Conservation (phyloP, 2,113 vertebrate species). For the Pampusana beccarii region DNA sequence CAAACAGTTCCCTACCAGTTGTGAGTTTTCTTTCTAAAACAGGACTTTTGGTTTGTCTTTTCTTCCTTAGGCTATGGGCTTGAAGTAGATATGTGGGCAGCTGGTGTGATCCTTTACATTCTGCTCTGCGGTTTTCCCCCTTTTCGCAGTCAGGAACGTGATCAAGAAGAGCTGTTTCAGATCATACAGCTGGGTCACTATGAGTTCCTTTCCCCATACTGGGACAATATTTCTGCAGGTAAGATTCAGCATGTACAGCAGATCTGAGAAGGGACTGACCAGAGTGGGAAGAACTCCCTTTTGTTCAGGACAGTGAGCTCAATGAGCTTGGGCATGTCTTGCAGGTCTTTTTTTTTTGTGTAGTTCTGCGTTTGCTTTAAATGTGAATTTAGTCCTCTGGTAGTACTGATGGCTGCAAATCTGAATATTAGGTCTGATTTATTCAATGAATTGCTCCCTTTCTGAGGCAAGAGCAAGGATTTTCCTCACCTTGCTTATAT, state of each 20-base stretch:
- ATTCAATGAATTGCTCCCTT: background rate
- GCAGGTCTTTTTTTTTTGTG: background rate
- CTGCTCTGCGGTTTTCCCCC: conserved; percentile 95
- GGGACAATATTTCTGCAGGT: conserved; percentile 94
- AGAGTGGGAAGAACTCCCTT: background rate
- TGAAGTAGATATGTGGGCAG: conserved; percentile 95
- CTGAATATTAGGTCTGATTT: background rate
- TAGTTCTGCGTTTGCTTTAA: background rate
- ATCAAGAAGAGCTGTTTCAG: conserved; percentile 93
- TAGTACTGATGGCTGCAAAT: rapidly evolving
- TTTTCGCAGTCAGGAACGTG: conserved; percentile 90
- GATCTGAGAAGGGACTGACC: background rate
- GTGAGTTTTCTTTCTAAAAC: background rate
- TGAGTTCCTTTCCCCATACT: conserved; percentile 91
- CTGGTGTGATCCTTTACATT: conserved; percentile 94
- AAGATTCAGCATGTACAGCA: conserved; percentile 7
- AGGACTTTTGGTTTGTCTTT: background rate
- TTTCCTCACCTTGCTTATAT: background rate
- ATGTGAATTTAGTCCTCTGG: background rate
- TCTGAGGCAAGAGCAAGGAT: background rate
- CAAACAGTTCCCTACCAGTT: background rate
- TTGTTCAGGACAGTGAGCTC: background rate
- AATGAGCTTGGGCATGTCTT: background rate
- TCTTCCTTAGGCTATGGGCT: conserved; percentile 88
- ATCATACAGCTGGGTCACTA: conserved; percentile 90